A percentile compares a stretch with the other conserved stretches of the same genome.
Conservation (phyloP, 2,797 vertebrate genomes). For the Pygocentrus nattereri region DNA sequence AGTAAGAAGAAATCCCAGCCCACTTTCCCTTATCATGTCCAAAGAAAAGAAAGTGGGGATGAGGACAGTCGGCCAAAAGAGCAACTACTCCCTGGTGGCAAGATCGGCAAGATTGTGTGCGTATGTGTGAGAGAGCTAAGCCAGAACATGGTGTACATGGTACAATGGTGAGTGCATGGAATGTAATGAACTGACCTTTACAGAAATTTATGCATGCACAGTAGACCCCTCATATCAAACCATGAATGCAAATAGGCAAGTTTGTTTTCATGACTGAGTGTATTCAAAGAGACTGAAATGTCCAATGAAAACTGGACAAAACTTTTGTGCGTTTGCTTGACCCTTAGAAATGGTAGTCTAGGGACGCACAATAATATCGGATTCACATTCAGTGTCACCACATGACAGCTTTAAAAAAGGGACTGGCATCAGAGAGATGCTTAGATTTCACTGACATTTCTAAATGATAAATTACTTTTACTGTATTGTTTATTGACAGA, state of each 20-base stretch:
- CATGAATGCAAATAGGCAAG: background rate
- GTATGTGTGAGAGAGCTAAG: background rate
- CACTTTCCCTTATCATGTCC: background rate
- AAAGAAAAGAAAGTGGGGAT: background rate
- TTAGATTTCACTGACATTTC: no score
- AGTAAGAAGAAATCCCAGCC: background rate
- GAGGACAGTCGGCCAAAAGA: background rate
- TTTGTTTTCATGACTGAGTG: background rate
- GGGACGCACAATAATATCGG: no score
- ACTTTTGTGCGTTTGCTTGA: no score
- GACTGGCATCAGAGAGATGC: no score
- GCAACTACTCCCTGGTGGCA: constrained; percentile 13
- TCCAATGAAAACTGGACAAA: no score
- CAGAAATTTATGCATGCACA: background rate
- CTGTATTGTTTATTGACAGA: no score
- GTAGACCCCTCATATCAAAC: no score
- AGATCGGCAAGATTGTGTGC: constrained; percentile 16
- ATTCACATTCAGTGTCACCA: no score
- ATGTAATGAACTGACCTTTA: constrained; percentile 11
- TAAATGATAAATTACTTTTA: no score
- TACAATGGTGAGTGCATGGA: background rate
- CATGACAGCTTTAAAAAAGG: no score
- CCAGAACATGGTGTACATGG: background rate
- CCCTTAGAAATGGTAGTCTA: no score
- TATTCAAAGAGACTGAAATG: no score